A percentile compares a stretch with the other conserved stretches of the same genome.
These are phyloP conservation scores for Otus scops DNA, from an alignment of 2,797 vertebrate genomes.

Conservation along the genomic window DNA sequence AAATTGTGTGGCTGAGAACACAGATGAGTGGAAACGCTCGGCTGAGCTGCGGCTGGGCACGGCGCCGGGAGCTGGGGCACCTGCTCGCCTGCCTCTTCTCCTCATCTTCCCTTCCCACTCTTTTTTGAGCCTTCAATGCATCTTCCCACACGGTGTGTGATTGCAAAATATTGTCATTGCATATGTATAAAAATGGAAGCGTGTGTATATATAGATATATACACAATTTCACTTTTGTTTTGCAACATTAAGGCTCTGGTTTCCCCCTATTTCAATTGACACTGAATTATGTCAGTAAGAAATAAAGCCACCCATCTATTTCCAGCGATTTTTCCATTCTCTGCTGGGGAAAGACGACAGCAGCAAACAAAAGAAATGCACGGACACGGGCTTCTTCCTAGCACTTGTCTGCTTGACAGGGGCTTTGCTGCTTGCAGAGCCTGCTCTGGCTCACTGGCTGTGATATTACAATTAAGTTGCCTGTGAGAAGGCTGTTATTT, in stretches of 20 bases:
- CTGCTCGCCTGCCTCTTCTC: neutral
- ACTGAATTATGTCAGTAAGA: neutral
- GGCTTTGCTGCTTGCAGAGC: neutral
- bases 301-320: neutral
- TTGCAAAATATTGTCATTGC: neutral
- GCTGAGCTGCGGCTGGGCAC: neutral
- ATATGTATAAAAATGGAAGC: rapidly evolving
- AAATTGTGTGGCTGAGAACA: neutral
- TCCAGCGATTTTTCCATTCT: neutral
- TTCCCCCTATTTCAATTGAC: neutral
- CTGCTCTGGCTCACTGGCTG: neutral
- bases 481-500: neutral
- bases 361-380: neutral
- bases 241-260: neutral
- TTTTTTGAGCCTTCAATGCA: rapidly evolving
- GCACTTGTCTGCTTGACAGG: rapidly evolving
- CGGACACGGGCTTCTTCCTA: rapidly evolving
- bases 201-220: rapidly evolving
- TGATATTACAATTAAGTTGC: neutral
- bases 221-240: neutral
- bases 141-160: rapidly evolving
- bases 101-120: neutral
- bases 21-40: rapidly evolving
- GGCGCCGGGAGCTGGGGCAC: neutral
- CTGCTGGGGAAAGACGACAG: neutral